Percentiles rank a stretch among this genome's conserved stretches.
These are phyloP conservation scores for Troides oblongomaculatus DNA, from an alignment of 2,888 invertebrate species.

Conservation along the genomic window DNA sequence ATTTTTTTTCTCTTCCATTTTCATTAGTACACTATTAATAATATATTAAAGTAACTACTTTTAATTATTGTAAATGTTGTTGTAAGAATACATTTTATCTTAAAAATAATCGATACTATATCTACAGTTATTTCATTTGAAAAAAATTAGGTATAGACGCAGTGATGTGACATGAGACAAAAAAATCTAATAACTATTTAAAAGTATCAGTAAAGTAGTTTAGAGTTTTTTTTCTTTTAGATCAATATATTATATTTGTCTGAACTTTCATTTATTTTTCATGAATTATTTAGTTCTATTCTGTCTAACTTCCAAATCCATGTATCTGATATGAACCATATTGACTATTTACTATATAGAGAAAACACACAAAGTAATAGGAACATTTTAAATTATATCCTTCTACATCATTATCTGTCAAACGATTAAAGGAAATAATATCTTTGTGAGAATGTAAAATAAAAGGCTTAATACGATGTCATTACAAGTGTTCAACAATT, in stretches of 20 bases:
- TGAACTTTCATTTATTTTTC: too few relatives aligned
- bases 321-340: not conserved
- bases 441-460: conserved; percentile 25
- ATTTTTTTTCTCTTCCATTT: not conserved
- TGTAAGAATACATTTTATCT: not conserved
- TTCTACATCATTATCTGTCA: conserved; percentile 2
- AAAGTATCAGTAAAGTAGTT: too few relatives aligned
- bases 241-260: too few relatives aligned
- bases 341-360: too few relatives aligned
- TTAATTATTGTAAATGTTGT: not conserved
- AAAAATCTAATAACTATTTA: too few relatives aligned
- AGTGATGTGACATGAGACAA: too few relatives aligned
- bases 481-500: conserved; percentile 41
- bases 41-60: not conserved
- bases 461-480: conserved; percentile 38
- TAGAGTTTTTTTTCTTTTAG: too few relatives aligned
- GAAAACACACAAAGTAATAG: not conserved
- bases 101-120: not conserved
- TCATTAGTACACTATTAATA: not conserved
- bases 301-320: not conserved
- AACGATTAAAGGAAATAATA: not conserved
- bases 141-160: not conserved
- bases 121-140: not conserved
- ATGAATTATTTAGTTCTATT: not conserved
- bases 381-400: not conserved